phyloP scores from a whole-genome alignment of 2,113 vertebrate genomes.

The Micronycteris hirsuta region DNA sequence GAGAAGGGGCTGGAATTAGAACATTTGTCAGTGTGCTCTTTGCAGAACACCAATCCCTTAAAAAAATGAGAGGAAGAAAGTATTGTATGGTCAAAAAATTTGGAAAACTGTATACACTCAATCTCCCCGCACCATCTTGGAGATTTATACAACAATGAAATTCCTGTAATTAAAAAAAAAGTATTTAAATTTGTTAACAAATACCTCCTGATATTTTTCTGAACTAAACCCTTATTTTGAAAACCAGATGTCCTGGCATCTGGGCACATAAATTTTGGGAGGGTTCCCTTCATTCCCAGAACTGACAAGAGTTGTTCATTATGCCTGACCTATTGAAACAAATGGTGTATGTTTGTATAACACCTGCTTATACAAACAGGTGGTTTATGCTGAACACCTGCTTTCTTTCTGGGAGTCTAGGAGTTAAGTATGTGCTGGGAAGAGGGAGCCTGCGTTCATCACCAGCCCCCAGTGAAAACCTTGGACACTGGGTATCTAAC shows the following conservation, averaged over 20 bases:
- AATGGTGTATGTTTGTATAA: neutral
- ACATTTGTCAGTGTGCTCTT: neutral
- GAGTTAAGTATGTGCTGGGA: neutral
- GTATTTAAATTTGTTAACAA: neutral
- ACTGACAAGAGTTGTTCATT: neutral
- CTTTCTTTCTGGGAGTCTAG: neutral
- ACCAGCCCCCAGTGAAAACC: neutral
- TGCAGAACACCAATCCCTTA: neutral
- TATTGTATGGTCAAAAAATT: neutral
- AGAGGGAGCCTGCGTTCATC: neutral
- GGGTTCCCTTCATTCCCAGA: neutral
- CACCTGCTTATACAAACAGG: neutral
- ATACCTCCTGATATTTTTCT: neutral
- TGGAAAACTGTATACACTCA: neutral
- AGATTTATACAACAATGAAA: neutral
- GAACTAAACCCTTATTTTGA: neutral
- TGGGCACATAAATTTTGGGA: neutral
- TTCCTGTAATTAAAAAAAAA: neutral
- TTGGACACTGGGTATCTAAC: neutral
- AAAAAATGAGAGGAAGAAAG: neutral
- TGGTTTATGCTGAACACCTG: neutral
- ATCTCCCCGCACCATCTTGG: neutral
- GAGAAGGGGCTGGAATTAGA: neutral
- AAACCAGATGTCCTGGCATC: neutral
- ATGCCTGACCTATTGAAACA: neutral